Evolutionary conservation across 2,888 invertebrate species (phyloP).

Genomic region (Pogonocherus hispidulus): DNA sequence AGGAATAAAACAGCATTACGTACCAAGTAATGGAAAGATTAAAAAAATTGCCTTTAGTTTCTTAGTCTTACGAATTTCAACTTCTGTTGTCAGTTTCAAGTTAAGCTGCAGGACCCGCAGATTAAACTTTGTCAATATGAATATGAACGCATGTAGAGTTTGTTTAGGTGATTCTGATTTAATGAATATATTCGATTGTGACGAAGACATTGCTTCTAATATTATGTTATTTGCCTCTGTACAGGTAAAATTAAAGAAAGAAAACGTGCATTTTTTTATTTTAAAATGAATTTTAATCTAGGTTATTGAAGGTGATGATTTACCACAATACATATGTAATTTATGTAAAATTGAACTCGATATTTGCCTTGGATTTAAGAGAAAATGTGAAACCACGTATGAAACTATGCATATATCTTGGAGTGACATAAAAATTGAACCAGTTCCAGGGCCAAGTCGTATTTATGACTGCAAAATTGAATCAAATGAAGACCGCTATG

Average conservation of each 20-base stretch:
- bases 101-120: no score
- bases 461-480: neutral
- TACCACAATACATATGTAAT: constrained; percentile 51
- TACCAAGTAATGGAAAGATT: no score
- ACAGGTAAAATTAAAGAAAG: constrained; percentile 39
- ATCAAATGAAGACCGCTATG: neutral
- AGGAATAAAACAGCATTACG: no score
- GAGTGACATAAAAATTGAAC: constrained; percentile 5
- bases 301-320: constrained; percentile 47
- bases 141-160: constrained; percentile 46
- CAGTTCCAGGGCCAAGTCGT: no score
- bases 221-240: constrained; percentile 46
- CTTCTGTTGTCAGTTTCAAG: no score
- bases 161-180: constrained; percentile 45
- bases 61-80: no score
- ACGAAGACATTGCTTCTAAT: constrained; percentile 34
- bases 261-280: neutral
- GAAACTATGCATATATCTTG: constrained; percentile 18
- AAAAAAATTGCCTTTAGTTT: no score
- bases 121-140: no score
- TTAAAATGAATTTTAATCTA: constrained; percentile 31
- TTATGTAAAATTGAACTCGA: constrained; percentile 47
- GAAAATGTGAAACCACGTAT: constrained; percentile 50
- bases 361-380: constrained; percentile 49
- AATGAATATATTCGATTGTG: constrained; percentile 43